Percentiles rank a stretch among this genome's conserved stretches.
These are phyloP conservation scores for Synergus japonicus DNA, from an alignment of 2,888 invertebrate species.

Conservation along the genomic window DNA sequence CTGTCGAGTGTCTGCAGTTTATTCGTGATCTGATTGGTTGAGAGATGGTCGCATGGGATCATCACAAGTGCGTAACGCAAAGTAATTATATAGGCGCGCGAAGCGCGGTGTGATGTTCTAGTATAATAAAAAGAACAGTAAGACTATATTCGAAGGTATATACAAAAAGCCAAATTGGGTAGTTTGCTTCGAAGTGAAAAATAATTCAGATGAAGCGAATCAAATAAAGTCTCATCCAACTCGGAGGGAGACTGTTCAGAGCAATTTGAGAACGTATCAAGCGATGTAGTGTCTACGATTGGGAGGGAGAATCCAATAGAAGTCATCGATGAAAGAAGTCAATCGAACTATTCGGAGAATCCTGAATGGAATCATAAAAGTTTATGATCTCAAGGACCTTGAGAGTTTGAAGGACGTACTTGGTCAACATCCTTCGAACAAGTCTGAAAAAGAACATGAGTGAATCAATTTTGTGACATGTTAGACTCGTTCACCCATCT, in stretches of 20 bases:
- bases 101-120: no score
- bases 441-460: constrained; percentile 1
- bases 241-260: not conserved
- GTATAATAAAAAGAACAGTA: constrained; percentile 47
- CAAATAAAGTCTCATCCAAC: not conserved
- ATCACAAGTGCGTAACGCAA: no score
- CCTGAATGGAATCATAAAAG: not conserved
- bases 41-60: no score
- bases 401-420: not conserved
- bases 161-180: constrained; percentile 54
- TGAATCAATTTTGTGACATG: constrained; percentile 59
- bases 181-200: constrained; percentile 47
- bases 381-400: not conserved
- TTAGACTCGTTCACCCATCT: constrained; percentile 58
- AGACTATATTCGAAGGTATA: constrained; percentile 48
- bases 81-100: no score
- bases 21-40: no score
- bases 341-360: not conserved
- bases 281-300: not conserved
- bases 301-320: constrained; percentile 5
- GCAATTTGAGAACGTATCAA: not conserved
- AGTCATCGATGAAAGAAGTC: not conserved
- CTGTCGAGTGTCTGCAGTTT: no score
- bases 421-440: not conserved
- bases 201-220: constrained; percentile 20